Evolutionary conservation across 2,113 vertebrate species (phyloP), one percentile per base, ranked within the genome.

Genomic region (Thunnus maccoyii): DNA sequence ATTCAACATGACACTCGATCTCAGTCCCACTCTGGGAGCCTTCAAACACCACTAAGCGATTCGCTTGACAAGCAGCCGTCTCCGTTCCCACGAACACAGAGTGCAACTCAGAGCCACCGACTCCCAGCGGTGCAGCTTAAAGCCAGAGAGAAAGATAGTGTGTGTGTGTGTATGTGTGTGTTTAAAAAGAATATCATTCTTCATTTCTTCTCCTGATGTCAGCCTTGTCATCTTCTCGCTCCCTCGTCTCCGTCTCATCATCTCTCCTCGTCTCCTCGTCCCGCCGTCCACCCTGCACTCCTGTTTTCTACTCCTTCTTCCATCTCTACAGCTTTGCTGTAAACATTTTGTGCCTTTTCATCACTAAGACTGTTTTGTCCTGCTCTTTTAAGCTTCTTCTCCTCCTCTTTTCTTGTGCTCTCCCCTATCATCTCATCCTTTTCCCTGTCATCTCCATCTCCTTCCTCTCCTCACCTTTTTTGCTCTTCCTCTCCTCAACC

Each of bases 1-100:
- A 85, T 88, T 88, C 62, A 73, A 85, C 79, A 69, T 61, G 79
- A 76, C 86, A 61, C 67, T 69, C 36, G 22, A 76, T 83, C 76
- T 55, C 44, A 0, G 48, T 72, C 66, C 61, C 67, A 5, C 82
- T 76, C 60, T 17, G 78, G 82, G 86, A 88, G 72, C 56, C 75
- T 76, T 85, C 78, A 88, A 68, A 88, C 79, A n/a, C 67, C 83
- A 10, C 72, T 17, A 50, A 85, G 78, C 54, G 14, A 51, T 72
- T 63, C 65, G 18, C 44, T 69, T 81, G 83, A 88, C 83, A 72
- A 82, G 83, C 74, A 63, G 67, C 60, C 57, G 71, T 55, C 62
- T 82, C 7, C 0, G 22, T 68, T 79, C 64, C 78, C 74, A 66
- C 73, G 68, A 71, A 65, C 78, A 15, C 60, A 4, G 71, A 70